Percentiles rank a stretch among this genome's conserved stretches.
These are phyloP conservation scores for Crypturellus undulatus DNA, from an alignment of 2,113 vertebrate species.

Conservation along the genomic window DNA sequence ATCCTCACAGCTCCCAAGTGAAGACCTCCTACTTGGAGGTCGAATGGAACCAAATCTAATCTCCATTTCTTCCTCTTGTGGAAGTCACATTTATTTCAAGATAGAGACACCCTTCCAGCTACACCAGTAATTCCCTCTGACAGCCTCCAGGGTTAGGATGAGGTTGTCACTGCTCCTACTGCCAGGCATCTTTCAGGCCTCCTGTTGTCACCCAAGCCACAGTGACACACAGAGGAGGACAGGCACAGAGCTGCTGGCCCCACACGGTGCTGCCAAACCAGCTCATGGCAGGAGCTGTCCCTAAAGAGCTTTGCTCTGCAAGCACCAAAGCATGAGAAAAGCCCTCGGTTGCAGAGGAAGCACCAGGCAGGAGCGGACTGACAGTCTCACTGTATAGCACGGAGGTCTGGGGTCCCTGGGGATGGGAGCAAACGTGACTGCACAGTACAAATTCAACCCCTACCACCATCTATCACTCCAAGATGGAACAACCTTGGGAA, in stretches of 20 bases:
- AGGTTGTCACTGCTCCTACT: neutral
- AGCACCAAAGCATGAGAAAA: neutral
- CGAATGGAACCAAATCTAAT: neutral
- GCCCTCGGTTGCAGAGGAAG: accelerated
- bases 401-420: neutral
- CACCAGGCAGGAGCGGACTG: neutral
- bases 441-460: neutral
- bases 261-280: neutral
- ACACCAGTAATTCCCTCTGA: neutral
- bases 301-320: neutral
- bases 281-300: neutral
- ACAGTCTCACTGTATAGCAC: neutral
- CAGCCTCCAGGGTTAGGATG: neutral
- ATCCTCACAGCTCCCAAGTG: neutral
- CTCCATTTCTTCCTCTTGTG: neutral
- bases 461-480: neutral
- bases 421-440: neutral
- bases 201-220: neutral
- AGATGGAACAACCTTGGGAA: neutral
- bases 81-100: neutral
- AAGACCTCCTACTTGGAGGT: neutral
- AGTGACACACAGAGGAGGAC: too few relatives aligned
- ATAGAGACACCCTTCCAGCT: neutral
- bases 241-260: too few relatives aligned
- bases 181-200: neutral